Evolutionary conservation across 2,888 invertebrate species (phyloP), one percentile per base, ranked within the genome.

Genomic region (Troilus luridus): DNA sequence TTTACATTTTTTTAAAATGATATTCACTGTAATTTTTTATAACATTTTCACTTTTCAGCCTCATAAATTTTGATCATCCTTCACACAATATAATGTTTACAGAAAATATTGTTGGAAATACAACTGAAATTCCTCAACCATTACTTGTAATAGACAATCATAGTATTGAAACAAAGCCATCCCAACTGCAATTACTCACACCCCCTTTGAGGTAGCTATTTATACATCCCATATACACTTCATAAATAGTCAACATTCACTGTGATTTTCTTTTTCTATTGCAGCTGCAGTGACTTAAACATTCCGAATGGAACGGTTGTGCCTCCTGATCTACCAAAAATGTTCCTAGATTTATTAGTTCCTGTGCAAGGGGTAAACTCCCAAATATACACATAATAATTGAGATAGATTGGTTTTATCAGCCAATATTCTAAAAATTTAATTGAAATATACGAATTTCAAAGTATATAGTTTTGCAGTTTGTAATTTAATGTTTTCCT

Each of bases 321-420:
- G 59, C 91, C 91, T 67, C 91, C 91, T 59, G 89, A 91, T 88
- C 60, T 91, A 56, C 91, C 91, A 24, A 91, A 91, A 91, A 88
- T 91, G 91, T 91, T 91, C 56, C 60, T 88, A 58, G 91, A 91
- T 56, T 88, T 91, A 21, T 72, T 91, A 88, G 89, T 88, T 19
- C 91, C 91, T 59, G 89, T 91, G 58, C 88, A 88, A 91, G 91
- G 91, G 88, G 91, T 91, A 88, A 88, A 10, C 5, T 41, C 19
- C 41, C 41, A 17, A 27, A 77, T 77, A 17, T 77, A 41, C 41
- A 77, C 19, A 11, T 72, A n/a, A 14, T 72, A 10, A 6, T 72
- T 27, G n/a, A 14, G 72, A 27, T 67, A n/a, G 10, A 72, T 27
- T 72, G 6, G 11, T 72, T 24, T 10, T 12, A 24, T 67, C 10